Conservation (phyloP, 2,888 invertebrate species). For the Magallana nippona region DNA sequence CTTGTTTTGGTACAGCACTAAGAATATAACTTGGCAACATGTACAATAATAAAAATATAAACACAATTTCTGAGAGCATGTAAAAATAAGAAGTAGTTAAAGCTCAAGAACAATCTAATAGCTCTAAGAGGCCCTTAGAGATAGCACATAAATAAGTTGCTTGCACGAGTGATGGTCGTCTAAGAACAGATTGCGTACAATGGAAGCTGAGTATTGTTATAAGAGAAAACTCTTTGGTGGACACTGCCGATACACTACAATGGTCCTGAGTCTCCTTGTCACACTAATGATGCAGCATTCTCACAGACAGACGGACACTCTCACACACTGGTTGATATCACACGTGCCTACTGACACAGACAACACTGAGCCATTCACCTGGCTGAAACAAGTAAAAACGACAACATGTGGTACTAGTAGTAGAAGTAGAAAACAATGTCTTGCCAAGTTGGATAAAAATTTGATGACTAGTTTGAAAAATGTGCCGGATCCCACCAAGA, state of each 20-base stretch:
- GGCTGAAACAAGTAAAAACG: conserved; percentile 28
- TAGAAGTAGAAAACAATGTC: conserved; percentile 29
- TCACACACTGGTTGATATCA: conserved; percentile 32
- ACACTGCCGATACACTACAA: not conserved
- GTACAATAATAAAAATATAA: too few species aligned
- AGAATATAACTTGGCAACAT: too few species aligned
- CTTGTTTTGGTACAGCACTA: too few species aligned
- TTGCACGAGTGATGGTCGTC: not conserved
- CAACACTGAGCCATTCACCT: conserved; percentile 26
- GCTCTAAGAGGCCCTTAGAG: not conserved
- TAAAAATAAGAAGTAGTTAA: not conserved
- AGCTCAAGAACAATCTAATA: not conserved
- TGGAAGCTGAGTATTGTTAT: conserved; percentile 33
- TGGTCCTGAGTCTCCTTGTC: not conserved
- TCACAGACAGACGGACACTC: conserved; percentile 6
- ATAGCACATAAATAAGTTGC: not conserved
- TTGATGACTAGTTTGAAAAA: conserved; percentile 30
- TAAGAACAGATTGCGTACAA: conserved; percentile 15
- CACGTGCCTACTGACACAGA: conserved; percentile 31
- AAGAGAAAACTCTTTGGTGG: not conserved
- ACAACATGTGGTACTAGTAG: conserved; percentile 30
- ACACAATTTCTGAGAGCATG: too few species aligned
- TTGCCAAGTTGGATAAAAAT: conserved; percentile 33
- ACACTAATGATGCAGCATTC: conserved; percentile 7
- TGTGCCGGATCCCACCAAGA: conserved; percentile 8